Evolutionary conservation across 2,113 vertebrate genomes (phyloP), one percentile per base, ranked within the genome.

Genomic region (Alethe diademata): DNA sequence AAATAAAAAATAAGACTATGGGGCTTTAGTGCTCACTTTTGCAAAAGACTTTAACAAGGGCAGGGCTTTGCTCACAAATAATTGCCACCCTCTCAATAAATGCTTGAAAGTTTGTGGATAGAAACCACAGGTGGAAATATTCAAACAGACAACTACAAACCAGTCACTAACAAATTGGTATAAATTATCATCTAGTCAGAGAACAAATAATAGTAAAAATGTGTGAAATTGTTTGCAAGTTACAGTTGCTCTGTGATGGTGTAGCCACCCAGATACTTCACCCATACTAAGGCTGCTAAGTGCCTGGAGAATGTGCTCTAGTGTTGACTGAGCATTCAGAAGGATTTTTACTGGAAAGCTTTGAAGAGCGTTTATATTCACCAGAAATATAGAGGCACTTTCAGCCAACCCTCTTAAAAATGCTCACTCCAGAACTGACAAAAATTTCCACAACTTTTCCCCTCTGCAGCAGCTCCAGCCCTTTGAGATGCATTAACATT

Each of bases 401-500:
- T 26, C 36, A n/a, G 51, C 40, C 60, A 80, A 45, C 12, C 20
- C 31, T 83, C 70, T 82, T 8, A 72, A 81, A 93, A 90, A 73
- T 2, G 14, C 47, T 58, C 56, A 16, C 42, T 78, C 29, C 10
- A 66, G 35, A 81, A 62, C 35, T 73, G 33, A 51, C 19, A 38
- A 50, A 53, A 78, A 73, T 25, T 28, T 86, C 88, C 51, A 35
- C 74, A 50, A 1, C 6, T 83, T 33, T 9, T 13, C 72, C 38
- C 43, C 35, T 45, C 48, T 54, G 26, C 0, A 5, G 45, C 42
- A 69, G 31, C 71, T 76, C 57, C 7, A 9, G 53, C 50, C 50
- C 42, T 90, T 90, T 38, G 24, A 54, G 38, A 66, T 28, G 40
- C 64, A 60, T 76, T 86, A 88, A 85, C 51, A 83, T 79, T 93